A percentile compares a stretch with the other conserved stretches of the same genome.
Conservation (phyloP, 2,113 vertebrate genomes). For the Saccopteryx bilineata region DNA sequence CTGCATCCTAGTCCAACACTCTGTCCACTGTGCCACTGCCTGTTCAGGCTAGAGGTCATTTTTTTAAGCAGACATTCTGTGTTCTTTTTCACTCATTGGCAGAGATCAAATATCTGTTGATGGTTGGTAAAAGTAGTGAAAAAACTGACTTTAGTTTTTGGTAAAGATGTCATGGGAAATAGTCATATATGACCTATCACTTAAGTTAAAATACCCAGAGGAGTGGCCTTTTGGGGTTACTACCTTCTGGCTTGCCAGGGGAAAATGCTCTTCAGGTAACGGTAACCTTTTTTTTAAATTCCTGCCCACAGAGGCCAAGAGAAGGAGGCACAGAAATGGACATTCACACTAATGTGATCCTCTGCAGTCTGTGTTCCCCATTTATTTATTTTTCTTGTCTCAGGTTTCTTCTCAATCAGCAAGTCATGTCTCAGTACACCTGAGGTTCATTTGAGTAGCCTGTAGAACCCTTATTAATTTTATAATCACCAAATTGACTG, state of each 20-base stretch:
- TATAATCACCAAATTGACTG: neutral
- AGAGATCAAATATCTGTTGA: neutral
- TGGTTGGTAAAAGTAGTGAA: neutral
- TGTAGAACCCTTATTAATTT: neutral
- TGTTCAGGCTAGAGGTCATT: neutral
- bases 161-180: neutral
- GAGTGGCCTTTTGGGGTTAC: neutral
- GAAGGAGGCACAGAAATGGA: neutral
- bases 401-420: constrained; percentile 50
- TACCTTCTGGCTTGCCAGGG: neutral
- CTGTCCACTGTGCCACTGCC: no score
- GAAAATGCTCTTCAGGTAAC: neutral
- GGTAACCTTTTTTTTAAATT: neutral
- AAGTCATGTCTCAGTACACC: neutral
- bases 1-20: no score
- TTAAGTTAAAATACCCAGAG: neutral
- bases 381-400: constrained; percentile 26
- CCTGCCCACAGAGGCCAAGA: neutral
- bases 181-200: neutral
- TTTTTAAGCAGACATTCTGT: neutral
- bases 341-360: constrained; percentile 1
- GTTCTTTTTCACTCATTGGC: neutral
- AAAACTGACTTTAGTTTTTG: constrained; percentile 40
- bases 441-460: neutral
- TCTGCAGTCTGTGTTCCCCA: constrained; percentile 20